Evolutionary conservation across 2,113 vertebrate genomes (phyloP).

Genomic region (Nicator chloris): DNA sequence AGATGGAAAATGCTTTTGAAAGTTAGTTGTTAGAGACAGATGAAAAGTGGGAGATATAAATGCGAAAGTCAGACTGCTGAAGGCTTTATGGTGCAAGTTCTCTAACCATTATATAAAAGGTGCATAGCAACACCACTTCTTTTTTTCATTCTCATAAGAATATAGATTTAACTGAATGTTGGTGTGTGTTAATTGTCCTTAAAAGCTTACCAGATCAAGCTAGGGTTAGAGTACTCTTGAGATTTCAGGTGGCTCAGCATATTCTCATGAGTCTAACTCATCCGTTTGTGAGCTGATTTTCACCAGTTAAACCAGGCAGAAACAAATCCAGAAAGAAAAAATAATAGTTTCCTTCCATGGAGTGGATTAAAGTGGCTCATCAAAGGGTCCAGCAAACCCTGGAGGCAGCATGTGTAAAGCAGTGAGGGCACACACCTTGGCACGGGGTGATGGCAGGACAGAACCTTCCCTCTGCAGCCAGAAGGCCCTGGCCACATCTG

Average conservation of each 20-base stretch:
- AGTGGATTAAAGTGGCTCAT: neutral
- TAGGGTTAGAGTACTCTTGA: neutral
- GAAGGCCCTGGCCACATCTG: neutral
- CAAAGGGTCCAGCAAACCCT: neutral
- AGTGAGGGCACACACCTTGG: fast-evolving
- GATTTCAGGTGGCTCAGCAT: neutral
- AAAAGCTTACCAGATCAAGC: neutral
- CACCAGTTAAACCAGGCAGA: neutral
- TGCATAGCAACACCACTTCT: neutral
- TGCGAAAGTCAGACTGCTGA: neutral
- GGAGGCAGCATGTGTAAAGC: neutral
- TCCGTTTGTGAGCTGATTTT: neutral
- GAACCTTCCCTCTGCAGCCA: neutral
- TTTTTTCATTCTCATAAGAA: neutral
- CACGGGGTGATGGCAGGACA: neutral
- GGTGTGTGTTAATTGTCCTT: neutral
- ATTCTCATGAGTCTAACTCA: neutral
- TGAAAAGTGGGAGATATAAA: neutral
- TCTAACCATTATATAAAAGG: neutral
- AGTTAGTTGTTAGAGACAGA: neutral
- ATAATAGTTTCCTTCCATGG: neutral
- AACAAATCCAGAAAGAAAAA: neutral
- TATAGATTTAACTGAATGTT: neutral
- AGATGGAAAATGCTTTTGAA: neutral
- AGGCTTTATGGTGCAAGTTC: neutral